These are phyloP conservation scores for Nowickia ferox DNA, from an alignment of 2,888 invertebrate genomes.

Conservation along the genomic window DNA sequence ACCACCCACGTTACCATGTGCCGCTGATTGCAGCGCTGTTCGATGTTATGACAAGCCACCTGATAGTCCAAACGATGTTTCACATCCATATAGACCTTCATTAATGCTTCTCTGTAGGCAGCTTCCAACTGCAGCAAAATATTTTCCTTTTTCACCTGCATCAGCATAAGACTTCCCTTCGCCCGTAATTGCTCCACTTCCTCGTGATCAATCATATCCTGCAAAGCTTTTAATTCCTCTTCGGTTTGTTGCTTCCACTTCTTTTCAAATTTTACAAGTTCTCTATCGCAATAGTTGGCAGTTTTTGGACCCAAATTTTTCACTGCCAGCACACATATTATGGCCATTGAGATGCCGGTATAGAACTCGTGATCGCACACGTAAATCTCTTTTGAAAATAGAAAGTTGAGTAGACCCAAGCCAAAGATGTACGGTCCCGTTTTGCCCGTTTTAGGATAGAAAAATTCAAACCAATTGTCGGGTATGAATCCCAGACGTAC, in stretches of 20 bases:
- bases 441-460: conserved; percentile 94
- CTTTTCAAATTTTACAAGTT: conserved; percentile 86
- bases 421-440: conserved; percentile 95
- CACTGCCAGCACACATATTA: conserved; percentile 86
- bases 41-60: conserved; percentile 90
- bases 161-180: conserved; percentile 89
- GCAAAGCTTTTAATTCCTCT: conserved; percentile 83
- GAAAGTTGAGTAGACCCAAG: conserved; percentile 89
- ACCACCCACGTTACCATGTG: conserved; percentile 97
- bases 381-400: conserved; percentile 95
- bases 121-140: conserved; percentile 95
- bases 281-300: conserved; percentile 87
- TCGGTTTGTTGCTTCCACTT: conserved; percentile 85
- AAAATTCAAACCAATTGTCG: conserved; percentile 95
- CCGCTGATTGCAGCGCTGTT: conserved; percentile 92
- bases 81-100: conserved; percentile 85
- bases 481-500: conserved; percentile 94
- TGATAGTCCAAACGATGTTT: conserved; percentile 95
- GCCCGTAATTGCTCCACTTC: conserved; percentile 88
- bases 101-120: conserved; percentile 86
- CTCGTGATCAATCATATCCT: conserved; percentile 86
- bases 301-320: conserved; percentile 89
- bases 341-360: conserved; percentile 87
- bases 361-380: conserved; percentile 96
- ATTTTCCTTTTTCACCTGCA: conserved; percentile 94